phyloP scores from a whole-genome alignment of 1,140 invertebrate species.

The Drosophila nigrodunni region DNA sequence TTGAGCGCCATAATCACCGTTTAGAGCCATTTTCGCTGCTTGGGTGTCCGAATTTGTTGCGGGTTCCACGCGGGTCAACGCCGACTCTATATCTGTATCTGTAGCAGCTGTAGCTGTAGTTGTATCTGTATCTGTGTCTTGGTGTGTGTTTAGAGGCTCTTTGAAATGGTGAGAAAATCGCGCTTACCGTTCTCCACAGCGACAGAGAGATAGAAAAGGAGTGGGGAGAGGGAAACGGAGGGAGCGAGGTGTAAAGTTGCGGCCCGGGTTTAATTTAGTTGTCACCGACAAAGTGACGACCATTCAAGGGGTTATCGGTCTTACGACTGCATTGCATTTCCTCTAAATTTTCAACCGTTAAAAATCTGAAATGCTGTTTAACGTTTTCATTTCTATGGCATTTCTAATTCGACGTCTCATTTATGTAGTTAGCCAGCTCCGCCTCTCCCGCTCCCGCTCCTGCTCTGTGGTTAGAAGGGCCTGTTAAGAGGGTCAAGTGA shows the following conservation, averaged over 20 bases:
- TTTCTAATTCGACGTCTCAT: constrained; percentile 58
- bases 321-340: constrained; percentile 42
- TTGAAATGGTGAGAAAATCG: constrained; percentile 64
- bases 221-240: not conserved
- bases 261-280: constrained; percentile 47
- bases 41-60: constrained; percentile 75
- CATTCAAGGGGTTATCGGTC: constrained; percentile 13
- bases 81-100: not conserved
- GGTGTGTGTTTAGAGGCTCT: not conserved
- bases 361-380: constrained; percentile 64
- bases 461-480: no score
- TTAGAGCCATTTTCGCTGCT: constrained; percentile 69
- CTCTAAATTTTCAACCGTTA: constrained; percentile 62
- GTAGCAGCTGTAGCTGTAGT: no score
- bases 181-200: constrained; percentile 57
- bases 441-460: not conserved
- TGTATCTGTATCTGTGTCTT: not conserved
- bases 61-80: constrained; percentile 39
- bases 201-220: no score
- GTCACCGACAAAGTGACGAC: constrained; percentile 39
- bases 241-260: constrained; percentile 40
- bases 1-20: constrained; percentile 58
- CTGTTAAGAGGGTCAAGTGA: constrained; percentile 33
- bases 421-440: constrained; percentile 47
- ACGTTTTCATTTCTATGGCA: constrained; percentile 65